phyloP scores from a whole-genome alignment of 2,888 invertebrate species.

The Amblyjoppa proteus region DNA sequence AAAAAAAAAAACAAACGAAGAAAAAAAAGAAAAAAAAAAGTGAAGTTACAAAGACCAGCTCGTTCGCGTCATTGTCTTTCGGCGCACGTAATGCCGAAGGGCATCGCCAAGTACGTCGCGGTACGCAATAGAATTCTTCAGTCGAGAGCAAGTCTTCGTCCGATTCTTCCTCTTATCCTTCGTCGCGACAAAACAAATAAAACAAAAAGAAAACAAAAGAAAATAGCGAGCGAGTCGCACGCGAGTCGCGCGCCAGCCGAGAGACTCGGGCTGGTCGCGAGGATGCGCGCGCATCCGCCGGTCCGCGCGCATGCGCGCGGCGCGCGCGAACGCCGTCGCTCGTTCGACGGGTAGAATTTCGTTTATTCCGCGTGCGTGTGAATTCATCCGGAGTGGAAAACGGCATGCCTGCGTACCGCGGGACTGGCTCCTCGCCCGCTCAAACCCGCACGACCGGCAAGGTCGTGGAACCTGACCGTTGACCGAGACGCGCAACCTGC shows the following conservation, averaged over 20 bases:
- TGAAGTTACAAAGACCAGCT: slow-evolving; percentile 7
- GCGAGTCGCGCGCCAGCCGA: background rate
- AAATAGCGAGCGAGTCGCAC: slow-evolving; percentile 16
- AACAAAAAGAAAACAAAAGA: background rate
- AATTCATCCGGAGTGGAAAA: slow-evolving; percentile 35
- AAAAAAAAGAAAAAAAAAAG: background rate
- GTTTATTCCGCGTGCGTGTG: background rate
- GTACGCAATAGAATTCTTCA: slow-evolving; percentile 24
- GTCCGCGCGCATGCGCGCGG: background rate
- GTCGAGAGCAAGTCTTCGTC: slow-evolving; percentile 23
- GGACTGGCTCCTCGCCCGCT: slow-evolving; percentile 71
- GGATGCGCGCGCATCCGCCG: background rate
- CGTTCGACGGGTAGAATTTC: slow-evolving; percentile 1
- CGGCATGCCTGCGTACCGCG: slow-evolving; percentile 63
- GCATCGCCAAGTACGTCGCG: background rate
- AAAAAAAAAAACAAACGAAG: background rate
- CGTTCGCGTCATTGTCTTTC: slow-evolving; percentile 39
- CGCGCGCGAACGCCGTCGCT: too few relatives aligned
- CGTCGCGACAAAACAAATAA: slow-evolving; percentile 5
- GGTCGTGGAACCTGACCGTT: slow-evolving; percentile 80
- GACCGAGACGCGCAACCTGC: slow-evolving; percentile 63
- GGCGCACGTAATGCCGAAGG: slow-evolving; percentile 3
- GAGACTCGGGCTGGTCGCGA: background rate
- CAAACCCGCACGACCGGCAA: slow-evolving; percentile 81
- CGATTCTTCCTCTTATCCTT: background rate